Evolutionary conservation across 1,140 invertebrate species (phyloP), one percentile per base, ranked within the genome.

Genomic region (Chrysomallon squamiferum): DNA sequence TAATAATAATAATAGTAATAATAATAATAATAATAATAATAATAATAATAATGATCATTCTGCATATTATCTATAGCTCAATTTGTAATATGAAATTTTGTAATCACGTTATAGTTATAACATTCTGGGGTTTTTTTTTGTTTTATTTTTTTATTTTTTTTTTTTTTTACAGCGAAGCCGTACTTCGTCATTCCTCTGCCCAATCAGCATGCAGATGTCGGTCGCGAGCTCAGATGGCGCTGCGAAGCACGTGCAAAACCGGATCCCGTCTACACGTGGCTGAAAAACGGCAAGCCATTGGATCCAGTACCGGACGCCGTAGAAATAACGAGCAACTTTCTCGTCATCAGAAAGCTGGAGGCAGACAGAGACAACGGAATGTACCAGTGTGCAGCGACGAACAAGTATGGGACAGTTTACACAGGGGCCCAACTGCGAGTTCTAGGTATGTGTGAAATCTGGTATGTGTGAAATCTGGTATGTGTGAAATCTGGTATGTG

Each of bases 171-270:
- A 89, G 94, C 95, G 67, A 90, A 92, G 66, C 96, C 96, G 1
- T 93, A 93, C 78, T 98, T 98, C 78, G 96, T 94, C 0, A 95
- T 95, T 70, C 93, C 93, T 0, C 82, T 98, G 0, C 87, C 88
- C 25, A 91, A 97, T 82, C 93, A 94, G 84, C 93, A 97, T 76
- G 90, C 96, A 78, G 95, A 98, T 79, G 91, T 92, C 72, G 85
- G 79, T 25, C 90, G 90, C 65, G 91, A 94, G 74, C 84, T 98
- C 3, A 93, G 91, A 0, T 98, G 96, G 93, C 94, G 92, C 35
- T 98, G 96, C 87, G 95, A 97, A 87, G 95, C 95, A 1, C 96
- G 96, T 87, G 95, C 95, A 18, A 94, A 95, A 76, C 96, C 96
- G 25, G 90, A 92, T 35, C 95, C 96, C 0, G 95, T 90, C 71